Conservation (phyloP, 2,888 invertebrate genomes). For the Trichopoda pennipes region DNA sequence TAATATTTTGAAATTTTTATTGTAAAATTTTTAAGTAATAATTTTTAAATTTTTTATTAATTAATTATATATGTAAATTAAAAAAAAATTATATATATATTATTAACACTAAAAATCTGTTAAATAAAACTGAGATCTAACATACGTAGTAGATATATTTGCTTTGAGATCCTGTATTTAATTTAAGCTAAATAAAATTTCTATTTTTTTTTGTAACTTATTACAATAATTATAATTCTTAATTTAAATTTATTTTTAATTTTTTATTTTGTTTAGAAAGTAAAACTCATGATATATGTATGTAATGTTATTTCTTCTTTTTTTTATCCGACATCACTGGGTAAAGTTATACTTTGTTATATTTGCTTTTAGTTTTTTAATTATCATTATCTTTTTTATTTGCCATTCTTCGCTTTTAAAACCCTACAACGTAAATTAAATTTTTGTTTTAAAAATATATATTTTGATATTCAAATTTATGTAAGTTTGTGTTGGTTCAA, state of each 20-base stretch:
- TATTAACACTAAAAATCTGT: constrained; percentile 8
- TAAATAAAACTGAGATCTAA: constrained; percentile 36
- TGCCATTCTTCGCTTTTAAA: constrained; percentile 18
- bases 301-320: constrained; percentile 67
- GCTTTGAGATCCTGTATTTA: constrained; percentile 42
- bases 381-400: constrained; percentile 63
- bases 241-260: constrained; percentile 53
- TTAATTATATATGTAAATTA: too few species aligned
- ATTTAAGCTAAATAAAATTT: constrained; percentile 41
- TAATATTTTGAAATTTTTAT: too few species aligned
- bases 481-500: too few species aligned
- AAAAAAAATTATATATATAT: too few species aligned
- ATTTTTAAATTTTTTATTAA: too few species aligned
- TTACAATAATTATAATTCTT: constrained; percentile 42
- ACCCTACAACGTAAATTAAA: constrained; percentile 35
- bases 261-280: constrained; percentile 38
- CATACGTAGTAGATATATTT: constrained; percentile 11
- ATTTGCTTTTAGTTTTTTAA: constrained; percentile 74
- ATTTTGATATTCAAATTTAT: too few species aligned
- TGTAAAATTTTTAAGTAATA: too few species aligned
- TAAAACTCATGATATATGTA: constrained; percentile 75
- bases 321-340: constrained; percentile 75
- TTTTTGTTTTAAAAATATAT: background rate
- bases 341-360: constrained; percentile 79
- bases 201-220: constrained; percentile 32